Percentiles rank a stretch among this genome's conserved stretches.
Evolutionary conservation across 2,888 invertebrate species (phyloP).

Genomic region (Heliconius sara): DNA sequence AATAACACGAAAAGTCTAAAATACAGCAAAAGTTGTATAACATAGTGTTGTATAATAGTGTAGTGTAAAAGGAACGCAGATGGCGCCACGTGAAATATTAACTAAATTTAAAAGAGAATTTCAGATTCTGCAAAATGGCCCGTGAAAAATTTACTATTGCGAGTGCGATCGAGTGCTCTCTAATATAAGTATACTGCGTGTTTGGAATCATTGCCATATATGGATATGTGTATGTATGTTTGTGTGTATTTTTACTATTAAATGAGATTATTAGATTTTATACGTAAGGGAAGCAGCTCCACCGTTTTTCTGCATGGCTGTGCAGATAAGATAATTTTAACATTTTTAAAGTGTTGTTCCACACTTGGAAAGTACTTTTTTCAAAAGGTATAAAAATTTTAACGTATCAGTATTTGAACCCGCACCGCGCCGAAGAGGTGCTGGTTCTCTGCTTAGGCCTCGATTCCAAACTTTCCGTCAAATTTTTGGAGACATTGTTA

Average conservation of each 20-base stretch:
- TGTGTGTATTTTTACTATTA: neutral
- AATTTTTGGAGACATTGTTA: neutral
- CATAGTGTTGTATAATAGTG: slow-evolving; percentile 44
- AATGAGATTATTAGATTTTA: neutral
- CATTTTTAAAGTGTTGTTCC: too few relatives aligned
- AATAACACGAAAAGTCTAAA: slow-evolving; percentile 45
- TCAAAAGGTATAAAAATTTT: too few relatives aligned
- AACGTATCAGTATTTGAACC: too few relatives aligned
- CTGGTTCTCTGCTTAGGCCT: neutral
- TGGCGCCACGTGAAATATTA: slow-evolving; percentile 78
- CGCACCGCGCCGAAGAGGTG: too few relatives aligned
- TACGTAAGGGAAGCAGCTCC: neutral
- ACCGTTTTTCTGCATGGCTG: neutral
- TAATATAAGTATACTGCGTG: slow-evolving; percentile 33
- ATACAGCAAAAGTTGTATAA: slow-evolving; percentile 47
- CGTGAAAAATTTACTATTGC: slow-evolving; percentile 75
- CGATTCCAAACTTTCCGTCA: neutral
- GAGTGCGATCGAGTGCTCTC: slow-evolving; percentile 52
- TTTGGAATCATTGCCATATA: slow-evolving; percentile 37
- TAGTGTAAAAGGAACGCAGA: slow-evolving; percentile 65
- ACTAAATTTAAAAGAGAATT: slow-evolving; percentile 72
- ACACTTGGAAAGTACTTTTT: too few relatives aligned
- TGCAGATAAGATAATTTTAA: too few relatives aligned
- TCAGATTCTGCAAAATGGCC: slow-evolving; percentile 60
- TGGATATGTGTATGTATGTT: slow-evolving; percentile 1